phyloP scores from a whole-genome alignment of 2,797 vertebrate genomes.

The Pelochelys cantorii region DNA sequence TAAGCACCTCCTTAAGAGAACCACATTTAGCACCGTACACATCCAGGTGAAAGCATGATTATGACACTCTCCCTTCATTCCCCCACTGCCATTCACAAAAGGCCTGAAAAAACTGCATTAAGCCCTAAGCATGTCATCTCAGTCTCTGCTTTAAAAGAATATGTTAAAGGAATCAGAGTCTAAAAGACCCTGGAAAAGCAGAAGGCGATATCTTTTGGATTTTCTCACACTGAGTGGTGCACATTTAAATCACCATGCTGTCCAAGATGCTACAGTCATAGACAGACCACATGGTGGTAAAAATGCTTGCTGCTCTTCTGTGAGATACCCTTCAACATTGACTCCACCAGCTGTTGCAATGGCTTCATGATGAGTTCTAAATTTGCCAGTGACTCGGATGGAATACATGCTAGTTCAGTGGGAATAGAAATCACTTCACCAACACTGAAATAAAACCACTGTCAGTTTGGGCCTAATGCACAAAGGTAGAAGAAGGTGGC shows the following conservation, averaged over 20 bases:
- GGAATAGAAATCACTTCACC: neutral
- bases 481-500: neutral
- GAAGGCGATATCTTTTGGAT: neutral
- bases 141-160: neutral
- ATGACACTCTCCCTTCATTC: neutral
- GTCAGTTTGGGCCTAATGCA: neutral
- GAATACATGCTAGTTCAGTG: neutral
- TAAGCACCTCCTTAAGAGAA: neutral
- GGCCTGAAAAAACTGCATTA: neutral
- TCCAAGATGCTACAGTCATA: no score
- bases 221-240: neutral
- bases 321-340: no score
- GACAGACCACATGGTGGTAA: no score
- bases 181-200: neutral
- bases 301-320: no score
- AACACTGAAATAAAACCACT: neutral
- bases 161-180: neutral
- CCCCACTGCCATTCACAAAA: neutral
- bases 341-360: no score
- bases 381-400: neutral
- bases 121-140: neutral
- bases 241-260: neutral
- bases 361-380: no score
- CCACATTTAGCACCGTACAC: neutral
- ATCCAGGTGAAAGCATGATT: neutral